phyloP scores from a whole-genome alignment of 2,888 invertebrate genomes.

The Clitarchus hookeri region DNA sequence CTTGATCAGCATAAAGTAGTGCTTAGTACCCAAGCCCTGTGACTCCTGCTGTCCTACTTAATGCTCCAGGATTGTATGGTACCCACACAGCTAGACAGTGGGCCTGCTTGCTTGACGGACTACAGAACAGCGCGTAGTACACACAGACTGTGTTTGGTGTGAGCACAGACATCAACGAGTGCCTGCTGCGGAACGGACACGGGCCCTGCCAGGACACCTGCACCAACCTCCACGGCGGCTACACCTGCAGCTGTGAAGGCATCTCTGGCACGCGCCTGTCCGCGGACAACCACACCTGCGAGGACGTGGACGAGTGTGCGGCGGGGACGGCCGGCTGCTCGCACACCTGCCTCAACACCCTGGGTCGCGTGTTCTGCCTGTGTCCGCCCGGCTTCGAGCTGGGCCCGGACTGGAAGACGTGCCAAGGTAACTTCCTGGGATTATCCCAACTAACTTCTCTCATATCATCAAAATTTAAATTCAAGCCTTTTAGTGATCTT shows the following conservation, averaged over 20 bases:
- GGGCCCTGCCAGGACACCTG: slow-evolving; percentile 70
- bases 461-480: too few species aligned
- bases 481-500: too few species aligned
- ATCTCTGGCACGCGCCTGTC: slow-evolving; percentile 61
- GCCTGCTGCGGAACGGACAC: slow-evolving; percentile 64
- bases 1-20: too few species aligned
- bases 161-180: slow-evolving; percentile 63
- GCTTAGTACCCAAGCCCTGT: too few species aligned
- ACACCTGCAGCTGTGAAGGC: slow-evolving; percentile 62
- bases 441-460: too few species aligned
- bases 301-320: slow-evolving; percentile 52
- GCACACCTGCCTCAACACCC: slow-evolving; percentile 57
- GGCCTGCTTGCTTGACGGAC: too few species aligned
- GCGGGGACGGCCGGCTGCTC: slow-evolving; percentile 52
- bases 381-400: slow-evolving; percentile 40
- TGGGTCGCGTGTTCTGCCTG: slow-evolving; percentile 52
- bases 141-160: too few species aligned
- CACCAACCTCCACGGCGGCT: slow-evolving; percentile 62
- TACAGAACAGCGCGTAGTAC: too few species aligned
- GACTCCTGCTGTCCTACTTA: too few species aligned
- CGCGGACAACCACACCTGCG: slow-evolving; percentile 50
- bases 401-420: slow-evolving; percentile 41
- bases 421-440: slow-evolving; percentile 41
- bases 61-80: too few species aligned
- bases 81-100: too few species aligned